Base-by-base conservation (phyloP, 2,113 vertebrate species). In the Taxidea taxus region DNA sequence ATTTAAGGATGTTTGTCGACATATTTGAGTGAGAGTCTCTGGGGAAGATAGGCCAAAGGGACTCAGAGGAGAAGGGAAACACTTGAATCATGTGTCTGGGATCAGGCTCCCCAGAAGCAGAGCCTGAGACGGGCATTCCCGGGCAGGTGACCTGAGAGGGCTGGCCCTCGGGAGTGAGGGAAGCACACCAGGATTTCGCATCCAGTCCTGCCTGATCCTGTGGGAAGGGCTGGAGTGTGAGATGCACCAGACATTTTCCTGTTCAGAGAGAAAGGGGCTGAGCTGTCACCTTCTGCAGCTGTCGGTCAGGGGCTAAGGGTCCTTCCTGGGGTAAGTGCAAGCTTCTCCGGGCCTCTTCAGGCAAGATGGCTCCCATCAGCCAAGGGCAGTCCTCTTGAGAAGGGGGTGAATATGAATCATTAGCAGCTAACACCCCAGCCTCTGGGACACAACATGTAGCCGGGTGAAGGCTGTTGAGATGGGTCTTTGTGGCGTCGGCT, bases 1-100 rank as follows among this genome's bases (percentile, higher is more conserved):
- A 3, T 4, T 29, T 15, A 2, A 27, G 10, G 68, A n/a, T 10
- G 16, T 25, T 62, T 74, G 25, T 77, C 62, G 3, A 18, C 54
- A 3, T 0, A 4, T 29, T 14, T 0, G 0, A 66, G 68, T 2
- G 37, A 21, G 23, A 2, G 6, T 49, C 10, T 18, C 13, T 27
- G 14, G 78, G 66, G n/a, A 10, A 27, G 3, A 18, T 7, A 20
- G 64, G 47, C 0, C 2, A 31, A 3, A 3, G 66, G 34, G 66
- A 56, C 21, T 7, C 16, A 78, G 31, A n/a, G 44, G 90, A 11
- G 42, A 27, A 60, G 44, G 12, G 23, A 8, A 34, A 42, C 10
- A 0, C 27, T 10, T 1, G 3, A 20, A 5, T 70, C 21, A 2
- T 0, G 47, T 31, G 42, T 51, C 60, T 21, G 62, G 37, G 42